Evolutionary conservation across 2,113 vertebrate genomes (phyloP), one percentile per base, ranked within the genome.

Genomic region (Petrocephalus microphthalmus): DNA sequence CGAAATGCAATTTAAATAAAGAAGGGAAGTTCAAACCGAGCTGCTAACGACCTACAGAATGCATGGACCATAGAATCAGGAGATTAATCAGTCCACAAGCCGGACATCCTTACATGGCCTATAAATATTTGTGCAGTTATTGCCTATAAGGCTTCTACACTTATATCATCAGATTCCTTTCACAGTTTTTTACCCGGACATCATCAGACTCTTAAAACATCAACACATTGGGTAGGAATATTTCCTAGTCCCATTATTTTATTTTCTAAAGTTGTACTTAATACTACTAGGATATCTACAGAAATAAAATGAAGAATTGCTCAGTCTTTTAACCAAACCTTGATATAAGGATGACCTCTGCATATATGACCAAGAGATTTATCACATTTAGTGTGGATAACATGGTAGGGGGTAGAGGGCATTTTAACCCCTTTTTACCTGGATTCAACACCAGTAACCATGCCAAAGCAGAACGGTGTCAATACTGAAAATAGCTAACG

Each of bases 61-160:
- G 67, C 67, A 74, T 37, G 33, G 67, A 37, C 29, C 29, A 15
- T 37, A 37, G 71, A 78, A 78, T 78, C 71, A 42, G 33, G 71
- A 78, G 29, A 78, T 78, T 78, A 78, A 78, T 78, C 71, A 78
- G 71, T 19, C 71, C 33, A 5, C 71, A 37, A 78, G 71, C 33
- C 6, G 71, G 71, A 78, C 71, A 78, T 78, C 33, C 37, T 78
- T 42, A 78, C 33, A 42, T 42, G 17, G 33, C 17, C 71, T 78
- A 78, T 78, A 78, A 78, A 78, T 78, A 78, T 78, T 78, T 78
- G 71, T 78, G 37, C 71, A 42, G 71, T 78, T 78, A 78, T 78
- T 33, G 71, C 71, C 7, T 78, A 37, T 78, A 67, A 78, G 71
- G 71, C 29, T 42, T 78, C 42, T 42, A 78, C 71, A 78, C 42